These are phyloP conservation scores for Scrobipalpa atriplicella DNA, from an alignment of 2,888 invertebrate species.

Conservation along the genomic window DNA sequence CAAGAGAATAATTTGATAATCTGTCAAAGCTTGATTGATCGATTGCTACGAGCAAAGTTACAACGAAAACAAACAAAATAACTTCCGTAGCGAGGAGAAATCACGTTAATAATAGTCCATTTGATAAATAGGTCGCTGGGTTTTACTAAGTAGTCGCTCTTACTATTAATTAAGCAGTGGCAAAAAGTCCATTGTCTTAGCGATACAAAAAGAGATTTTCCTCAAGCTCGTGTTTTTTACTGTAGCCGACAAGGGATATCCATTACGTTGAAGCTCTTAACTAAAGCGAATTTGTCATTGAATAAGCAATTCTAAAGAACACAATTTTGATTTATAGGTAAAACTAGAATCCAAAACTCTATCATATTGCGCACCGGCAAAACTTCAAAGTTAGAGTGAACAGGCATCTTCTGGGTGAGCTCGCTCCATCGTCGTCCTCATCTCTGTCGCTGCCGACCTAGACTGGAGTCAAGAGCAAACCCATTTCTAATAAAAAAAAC, in stretches of 20 bases:
- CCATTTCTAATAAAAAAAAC: no score
- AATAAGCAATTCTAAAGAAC: neutral
- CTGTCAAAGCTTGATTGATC: slow-evolving; percentile 4
- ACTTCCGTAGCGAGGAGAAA: neutral
- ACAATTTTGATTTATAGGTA: neutral
- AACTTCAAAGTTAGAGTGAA: no score
- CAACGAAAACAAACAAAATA: neutral
- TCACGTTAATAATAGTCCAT: slow-evolving; percentile 1
- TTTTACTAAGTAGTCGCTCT: neutral
- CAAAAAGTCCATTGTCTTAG: slow-evolving; percentile 27
- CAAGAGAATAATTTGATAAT: slow-evolving; percentile 84
- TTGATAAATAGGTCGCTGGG: slow-evolving; percentile 2
- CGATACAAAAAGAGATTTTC: neutral
- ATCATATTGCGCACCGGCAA: no score
- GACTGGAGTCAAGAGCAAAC: no score
- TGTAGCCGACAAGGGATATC: slow-evolving; percentile 1
- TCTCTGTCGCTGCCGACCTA: no score
- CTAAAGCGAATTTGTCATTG: neutral
- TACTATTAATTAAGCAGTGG: neutral
- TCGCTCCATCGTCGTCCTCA: no score
- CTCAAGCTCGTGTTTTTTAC: neutral
- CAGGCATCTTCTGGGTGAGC: no score
- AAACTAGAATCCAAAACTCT: no score
- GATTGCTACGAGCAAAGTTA: slow-evolving; percentile 1
- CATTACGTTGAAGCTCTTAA: neutral